A percentile compares a stretch with the other conserved stretches of the same genome.
These are phyloP conservation scores for Sarcophilus harrisii DNA, from an alignment of 2,797 vertebrate species.

Conservation along the genomic window DNA sequence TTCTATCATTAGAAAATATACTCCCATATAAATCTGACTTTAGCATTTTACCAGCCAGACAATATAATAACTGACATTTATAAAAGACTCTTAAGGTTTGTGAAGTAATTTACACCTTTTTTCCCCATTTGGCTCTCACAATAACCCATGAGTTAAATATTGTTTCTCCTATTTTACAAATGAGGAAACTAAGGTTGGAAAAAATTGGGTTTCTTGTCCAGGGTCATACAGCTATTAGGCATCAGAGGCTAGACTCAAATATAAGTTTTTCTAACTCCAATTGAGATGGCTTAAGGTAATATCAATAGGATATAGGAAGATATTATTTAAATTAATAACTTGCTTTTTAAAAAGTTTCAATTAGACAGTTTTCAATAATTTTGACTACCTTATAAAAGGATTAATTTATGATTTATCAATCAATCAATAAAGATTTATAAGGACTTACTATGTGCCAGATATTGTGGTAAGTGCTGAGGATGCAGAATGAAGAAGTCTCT, in stretches of 20 bases:
- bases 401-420: background rate
- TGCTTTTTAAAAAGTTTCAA: background rate
- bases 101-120: background rate
- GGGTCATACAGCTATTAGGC: background rate
- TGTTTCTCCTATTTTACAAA: background rate
- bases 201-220: background rate
- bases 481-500: background rate
- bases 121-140: background rate
- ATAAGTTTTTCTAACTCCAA: background rate
- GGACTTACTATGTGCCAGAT: background rate
- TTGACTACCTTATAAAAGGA: background rate
- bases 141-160: background rate
- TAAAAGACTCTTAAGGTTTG: background rate
- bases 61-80: background rate
- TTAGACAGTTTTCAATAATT: background rate
- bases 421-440: background rate
- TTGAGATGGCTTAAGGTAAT: background rate
- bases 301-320: background rate
- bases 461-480: background rate
- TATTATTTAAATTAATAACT: background rate
- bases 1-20: background rate
- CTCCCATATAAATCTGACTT: background rate
- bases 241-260: background rate
- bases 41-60: background rate
- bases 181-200: background rate